Evolutionary conservation across 2,797 vertebrate genomes (phyloP).

Genomic region (Notolabrus celidotus): DNA sequence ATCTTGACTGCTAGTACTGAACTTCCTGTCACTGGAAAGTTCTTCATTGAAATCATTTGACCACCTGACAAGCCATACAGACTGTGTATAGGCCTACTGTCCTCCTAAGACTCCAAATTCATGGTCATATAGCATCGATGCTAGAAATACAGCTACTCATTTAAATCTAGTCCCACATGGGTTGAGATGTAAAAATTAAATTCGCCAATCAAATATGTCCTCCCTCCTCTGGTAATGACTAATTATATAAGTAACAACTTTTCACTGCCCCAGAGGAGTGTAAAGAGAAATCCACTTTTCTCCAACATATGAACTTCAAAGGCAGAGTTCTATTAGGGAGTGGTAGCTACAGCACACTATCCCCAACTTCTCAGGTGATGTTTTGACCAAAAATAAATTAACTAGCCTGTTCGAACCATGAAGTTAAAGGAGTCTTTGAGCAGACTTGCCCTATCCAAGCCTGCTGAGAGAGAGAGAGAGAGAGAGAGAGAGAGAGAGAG

Average conservation of each 20-base stretch:
- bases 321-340: slow-evolving; percentile 5
- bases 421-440: slow-evolving; percentile 35
- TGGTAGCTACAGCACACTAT: background rate
- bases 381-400: slow-evolving; percentile 6
- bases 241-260: background rate
- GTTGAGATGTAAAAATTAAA: background rate
- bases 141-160: slow-evolving; percentile 4
- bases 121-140: background rate
- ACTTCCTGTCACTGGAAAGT: too few relatives aligned
- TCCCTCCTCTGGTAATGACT: background rate
- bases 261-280: slow-evolving; percentile 1
- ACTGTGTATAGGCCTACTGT: too few relatives aligned
- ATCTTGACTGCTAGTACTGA: too few relatives aligned
- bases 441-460: slow-evolving; percentile 3
- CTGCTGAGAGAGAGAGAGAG: slow-evolving; percentile 1
- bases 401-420: slow-evolving; percentile 5
- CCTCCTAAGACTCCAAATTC: background rate
- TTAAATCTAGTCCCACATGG: background rate
- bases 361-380: background rate
- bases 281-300: slow-evolving; percentile 28
- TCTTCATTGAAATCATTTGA: too few relatives aligned
- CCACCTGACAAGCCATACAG: too few relatives aligned
- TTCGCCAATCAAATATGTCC: slow-evolving; percentile 16
- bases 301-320: slow-evolving; percentile 37
- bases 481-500: background rate